phyloP scores from a whole-genome alignment of 2,888 invertebrate genomes.

The Catocala sponsa region DNA sequence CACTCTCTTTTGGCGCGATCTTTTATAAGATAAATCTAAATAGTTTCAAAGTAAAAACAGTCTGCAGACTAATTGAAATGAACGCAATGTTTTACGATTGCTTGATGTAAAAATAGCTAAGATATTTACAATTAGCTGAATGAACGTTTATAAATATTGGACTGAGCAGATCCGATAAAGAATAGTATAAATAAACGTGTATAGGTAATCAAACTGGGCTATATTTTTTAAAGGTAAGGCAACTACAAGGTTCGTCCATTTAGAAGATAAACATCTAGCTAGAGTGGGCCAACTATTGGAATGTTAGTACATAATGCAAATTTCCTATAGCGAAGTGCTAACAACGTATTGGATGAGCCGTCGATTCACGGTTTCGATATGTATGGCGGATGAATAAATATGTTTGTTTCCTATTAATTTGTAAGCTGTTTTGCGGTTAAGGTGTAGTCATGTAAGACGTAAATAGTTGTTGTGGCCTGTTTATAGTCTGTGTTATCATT shows the following conservation, averaged over 20 bases:
- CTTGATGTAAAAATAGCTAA: not conserved
- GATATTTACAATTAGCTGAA: not conserved
- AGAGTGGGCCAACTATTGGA: conserved; percentile 55
- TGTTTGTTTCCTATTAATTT: conserved; percentile 22
- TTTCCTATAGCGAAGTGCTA: conserved; percentile 63
- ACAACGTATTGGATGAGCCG: conserved; percentile 60
- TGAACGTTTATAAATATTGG: conserved; percentile 1
- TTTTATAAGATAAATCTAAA: conserved; percentile 8
- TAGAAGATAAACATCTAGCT: conserved; percentile 61
- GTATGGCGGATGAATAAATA: conserved; percentile 27
- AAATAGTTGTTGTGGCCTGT: not conserved
- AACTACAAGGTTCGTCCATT: conserved; percentile 57
- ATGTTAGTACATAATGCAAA: conserved; percentile 65
- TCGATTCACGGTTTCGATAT: conserved; percentile 50
- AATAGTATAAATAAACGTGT: conserved; percentile 10
- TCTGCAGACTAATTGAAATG: not conserved
- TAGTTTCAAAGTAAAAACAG: not conserved
- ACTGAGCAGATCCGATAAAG: not conserved
- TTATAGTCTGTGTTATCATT: not conserved
- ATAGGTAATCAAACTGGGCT: conserved; percentile 24
- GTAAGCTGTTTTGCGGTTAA: conserved; percentile 11
- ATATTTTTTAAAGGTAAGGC: conserved; percentile 38
- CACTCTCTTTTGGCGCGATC: conserved; percentile 1
- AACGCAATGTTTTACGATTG: not conserved
- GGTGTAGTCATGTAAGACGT: conserved; percentile 6